Percentiles rank a stretch among this genome's conserved stretches.
Conservation (phyloP, 2,113 vertebrate genomes). For the Centrocercus urophasianus region DNA sequence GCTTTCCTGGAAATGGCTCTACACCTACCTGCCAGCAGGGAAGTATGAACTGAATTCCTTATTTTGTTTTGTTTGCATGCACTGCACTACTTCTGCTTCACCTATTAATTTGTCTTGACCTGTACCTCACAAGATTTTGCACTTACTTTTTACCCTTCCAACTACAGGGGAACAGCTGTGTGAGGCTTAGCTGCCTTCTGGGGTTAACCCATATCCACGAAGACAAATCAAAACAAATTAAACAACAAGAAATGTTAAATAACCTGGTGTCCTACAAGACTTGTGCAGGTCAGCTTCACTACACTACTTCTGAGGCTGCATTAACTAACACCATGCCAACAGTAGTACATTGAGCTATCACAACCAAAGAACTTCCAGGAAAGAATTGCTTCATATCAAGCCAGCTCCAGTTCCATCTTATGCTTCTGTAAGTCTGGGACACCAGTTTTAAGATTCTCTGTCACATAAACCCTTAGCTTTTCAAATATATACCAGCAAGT, state of each 20-base stretch:
- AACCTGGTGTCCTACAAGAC: neutral
- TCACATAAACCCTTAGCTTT: neutral
- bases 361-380: neutral
- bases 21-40: neutral
- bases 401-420: neutral
- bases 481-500: neutral
- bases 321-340: neutral
- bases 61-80: neutral
- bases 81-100: neutral
- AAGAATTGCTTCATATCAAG: neutral
- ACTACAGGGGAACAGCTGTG: neutral
- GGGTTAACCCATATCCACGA: neutral
- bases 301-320: no score
- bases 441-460: neutral
- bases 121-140: neutral
- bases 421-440: neutral
- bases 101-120: neutral
- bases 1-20: neutral
- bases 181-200: neutral
- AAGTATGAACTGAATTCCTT: neutral
- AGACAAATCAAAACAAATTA: accelerated
- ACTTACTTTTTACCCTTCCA: neutral
- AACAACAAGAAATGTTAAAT: neutral
- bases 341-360: neutral
- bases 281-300: neutral